Evolutionary conservation across 2,797 vertebrate genomes (phyloP).

Genomic region (Argya squamiceps): DNA sequence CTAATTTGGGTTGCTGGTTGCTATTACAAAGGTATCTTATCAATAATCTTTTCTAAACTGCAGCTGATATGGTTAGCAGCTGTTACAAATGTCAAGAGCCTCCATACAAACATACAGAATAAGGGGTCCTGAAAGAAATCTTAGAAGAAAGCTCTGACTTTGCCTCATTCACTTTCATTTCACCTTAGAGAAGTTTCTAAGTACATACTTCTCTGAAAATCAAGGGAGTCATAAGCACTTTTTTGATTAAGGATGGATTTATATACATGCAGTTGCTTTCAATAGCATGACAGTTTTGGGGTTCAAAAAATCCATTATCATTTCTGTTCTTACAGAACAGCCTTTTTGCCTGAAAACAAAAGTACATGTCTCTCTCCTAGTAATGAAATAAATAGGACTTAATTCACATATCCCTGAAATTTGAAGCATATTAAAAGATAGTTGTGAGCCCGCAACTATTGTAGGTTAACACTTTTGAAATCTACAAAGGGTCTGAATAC

Average conservation of each 20-base stretch:
- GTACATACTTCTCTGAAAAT: not conserved
- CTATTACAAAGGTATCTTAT: not conserved
- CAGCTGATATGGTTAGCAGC: not conserved
- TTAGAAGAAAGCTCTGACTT: not conserved
- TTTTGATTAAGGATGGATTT: not conserved
- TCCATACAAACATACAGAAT: not conserved
- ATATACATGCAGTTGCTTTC: not conserved
- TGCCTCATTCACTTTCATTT: not conserved
- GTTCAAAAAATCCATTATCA: not conserved
- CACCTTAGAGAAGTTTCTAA: not conserved
- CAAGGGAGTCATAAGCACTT: not conserved
- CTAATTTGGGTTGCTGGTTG: not conserved
- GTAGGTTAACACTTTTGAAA: not conserved
- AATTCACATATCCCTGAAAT: not conserved
- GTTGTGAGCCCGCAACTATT: not conserved
- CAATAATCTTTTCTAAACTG: not conserved
- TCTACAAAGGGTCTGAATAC: not conserved
- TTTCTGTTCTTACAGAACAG: not conserved
- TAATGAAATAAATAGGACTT: not conserved
- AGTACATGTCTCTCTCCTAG: not conserved
- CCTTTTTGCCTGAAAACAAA: not conserved
- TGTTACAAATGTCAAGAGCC: not conserved
- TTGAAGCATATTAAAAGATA: not conserved
- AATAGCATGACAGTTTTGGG: rapidly evolving
- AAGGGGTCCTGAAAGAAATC: not conserved